phyloP scores from a whole-genome alignment of 2,797 vertebrate species.

The Danio kyathit region DNA sequence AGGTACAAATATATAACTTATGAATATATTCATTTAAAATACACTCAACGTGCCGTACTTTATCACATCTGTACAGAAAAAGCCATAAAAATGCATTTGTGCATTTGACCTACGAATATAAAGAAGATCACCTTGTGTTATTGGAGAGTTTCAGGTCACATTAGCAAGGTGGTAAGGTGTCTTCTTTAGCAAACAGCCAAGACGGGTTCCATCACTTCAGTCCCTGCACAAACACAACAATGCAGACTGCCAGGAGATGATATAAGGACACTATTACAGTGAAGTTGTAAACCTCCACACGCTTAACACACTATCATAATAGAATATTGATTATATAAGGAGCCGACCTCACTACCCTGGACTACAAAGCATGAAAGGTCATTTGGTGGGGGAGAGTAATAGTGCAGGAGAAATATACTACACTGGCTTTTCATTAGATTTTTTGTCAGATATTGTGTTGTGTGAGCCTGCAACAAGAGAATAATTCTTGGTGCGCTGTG shows the following conservation, averaged over 20 bases:
- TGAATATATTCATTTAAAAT: not conserved
- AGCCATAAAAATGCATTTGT: not conserved
- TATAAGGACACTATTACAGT: constrained; percentile 86
- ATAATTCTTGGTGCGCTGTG: constrained; percentile 53
- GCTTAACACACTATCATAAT: constrained; percentile 88
- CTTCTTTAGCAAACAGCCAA: constrained; percentile 35
- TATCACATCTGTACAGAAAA: too few relatives aligned
- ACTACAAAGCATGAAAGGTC: constrained; percentile 90
- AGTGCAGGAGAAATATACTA: constrained; percentile 55
- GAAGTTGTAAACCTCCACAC: constrained; percentile 83
- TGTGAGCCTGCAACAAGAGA: constrained; percentile 61
- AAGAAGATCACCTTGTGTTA: not conserved
- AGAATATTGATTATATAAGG: constrained; percentile 97
- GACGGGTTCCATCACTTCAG: constrained; percentile 75
- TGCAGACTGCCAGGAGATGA: constrained; percentile 81
- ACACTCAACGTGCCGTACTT: too few relatives aligned
- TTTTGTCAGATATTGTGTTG: constrained; percentile 50
- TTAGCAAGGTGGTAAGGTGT: not conserved
- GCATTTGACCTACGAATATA: not conserved
- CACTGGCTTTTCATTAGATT: constrained; percentile 49
- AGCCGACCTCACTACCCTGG: constrained; percentile 84
- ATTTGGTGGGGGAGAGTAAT: constrained; percentile 77
- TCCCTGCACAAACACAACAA: constrained; percentile 58
- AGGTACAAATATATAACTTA: too few relatives aligned
- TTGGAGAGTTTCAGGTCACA: not conserved